These are phyloP conservation scores for Molossus molossus DNA, from an alignment of 2,797 vertebrate genomes.

Conservation along the genomic window DNA sequence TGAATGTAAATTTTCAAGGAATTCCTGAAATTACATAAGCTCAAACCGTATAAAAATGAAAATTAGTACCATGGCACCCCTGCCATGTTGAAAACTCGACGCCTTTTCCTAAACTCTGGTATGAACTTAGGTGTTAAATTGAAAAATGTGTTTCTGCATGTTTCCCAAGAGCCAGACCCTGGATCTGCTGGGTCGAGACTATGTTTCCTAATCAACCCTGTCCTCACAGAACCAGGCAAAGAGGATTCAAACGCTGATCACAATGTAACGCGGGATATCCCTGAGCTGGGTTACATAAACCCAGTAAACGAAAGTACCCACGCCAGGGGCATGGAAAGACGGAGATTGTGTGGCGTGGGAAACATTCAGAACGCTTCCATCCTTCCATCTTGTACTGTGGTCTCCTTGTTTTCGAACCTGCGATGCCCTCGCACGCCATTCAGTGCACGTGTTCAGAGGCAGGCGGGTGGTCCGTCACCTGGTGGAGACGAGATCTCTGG, in stretches of 20 bases:
- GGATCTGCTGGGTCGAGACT: conserved; percentile 51
- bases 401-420: conserved; percentile 72
- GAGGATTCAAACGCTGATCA: conserved; percentile 17
- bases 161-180: neutral
- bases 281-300: neutral
- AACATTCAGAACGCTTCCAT: conserved; percentile 80
- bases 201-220: conserved; percentile 46
- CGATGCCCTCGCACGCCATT: conserved; percentile 68
- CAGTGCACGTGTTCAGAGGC: conserved; percentile 68
- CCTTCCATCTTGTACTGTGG: conserved; percentile 68
- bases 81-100: neutral
- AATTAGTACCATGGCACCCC: neutral
- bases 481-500: conserved; percentile 60
- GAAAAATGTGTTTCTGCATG: conserved; percentile 10
- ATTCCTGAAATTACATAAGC: conserved; percentile 37
- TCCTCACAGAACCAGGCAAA: neutral
- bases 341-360: neutral
- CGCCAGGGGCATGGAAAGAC: neutral
- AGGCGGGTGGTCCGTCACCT: conserved; percentile 53
- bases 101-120: neutral
- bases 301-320: neutral
- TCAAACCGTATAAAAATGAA: conserved; percentile 56
- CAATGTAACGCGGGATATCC: neutral
- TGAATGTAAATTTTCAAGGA: conserved; percentile 18
- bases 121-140: neutral